A percentile compares a stretch with the other conserved stretches of the same genome.
Conservation (phyloP, 2,888 invertebrate species). For the Colletes collaris region DNA sequence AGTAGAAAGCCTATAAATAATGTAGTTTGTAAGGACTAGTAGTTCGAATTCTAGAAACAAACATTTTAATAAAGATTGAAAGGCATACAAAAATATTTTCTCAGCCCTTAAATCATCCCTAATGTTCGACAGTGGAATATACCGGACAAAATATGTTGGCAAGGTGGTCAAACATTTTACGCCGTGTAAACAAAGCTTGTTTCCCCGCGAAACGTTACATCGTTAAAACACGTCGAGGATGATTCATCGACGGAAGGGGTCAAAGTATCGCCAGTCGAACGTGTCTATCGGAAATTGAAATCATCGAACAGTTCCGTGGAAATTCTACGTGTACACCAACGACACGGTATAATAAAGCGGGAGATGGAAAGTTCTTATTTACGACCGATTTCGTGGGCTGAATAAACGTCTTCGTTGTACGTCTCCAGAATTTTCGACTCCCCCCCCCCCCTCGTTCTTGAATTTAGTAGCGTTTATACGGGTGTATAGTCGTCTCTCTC, state of each 20-base stretch:
- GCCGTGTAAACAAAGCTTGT: too few species aligned
- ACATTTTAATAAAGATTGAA: too few species aligned
- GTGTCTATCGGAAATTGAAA: constrained; percentile 20
- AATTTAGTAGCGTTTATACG: constrained; percentile 44
- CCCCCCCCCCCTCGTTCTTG: constrained; percentile 18
- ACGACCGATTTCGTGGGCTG: constrained; percentile 8
- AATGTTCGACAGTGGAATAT: too few species aligned
- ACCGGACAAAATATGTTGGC: background rate
- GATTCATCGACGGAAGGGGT: background rate
- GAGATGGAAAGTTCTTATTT: constrained; percentile 32
- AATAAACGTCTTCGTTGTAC: constrained; percentile 20
- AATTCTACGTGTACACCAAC: background rate
- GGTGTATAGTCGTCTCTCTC: constrained; percentile 11
- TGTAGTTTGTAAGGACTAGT: too few species aligned
- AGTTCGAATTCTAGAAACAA: too few species aligned
- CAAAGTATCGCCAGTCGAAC: constrained; percentile 3
- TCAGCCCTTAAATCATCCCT: too few species aligned
- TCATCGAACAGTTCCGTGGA: background rate
- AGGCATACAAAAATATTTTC: too few species aligned
- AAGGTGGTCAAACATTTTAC: background rate
- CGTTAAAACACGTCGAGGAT: constrained; percentile 3
- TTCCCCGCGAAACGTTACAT: background rate
- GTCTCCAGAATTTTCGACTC: background rate
- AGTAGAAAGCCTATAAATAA: too few species aligned
- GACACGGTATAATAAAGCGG: constrained; percentile 8